A percentile compares a stretch with the other conserved stretches of the same genome.
These are phyloP conservation scores for Pseudopleuronectes americanus DNA, from an alignment of 2,797 vertebrate genomes.

Conservation along the genomic window DNA sequence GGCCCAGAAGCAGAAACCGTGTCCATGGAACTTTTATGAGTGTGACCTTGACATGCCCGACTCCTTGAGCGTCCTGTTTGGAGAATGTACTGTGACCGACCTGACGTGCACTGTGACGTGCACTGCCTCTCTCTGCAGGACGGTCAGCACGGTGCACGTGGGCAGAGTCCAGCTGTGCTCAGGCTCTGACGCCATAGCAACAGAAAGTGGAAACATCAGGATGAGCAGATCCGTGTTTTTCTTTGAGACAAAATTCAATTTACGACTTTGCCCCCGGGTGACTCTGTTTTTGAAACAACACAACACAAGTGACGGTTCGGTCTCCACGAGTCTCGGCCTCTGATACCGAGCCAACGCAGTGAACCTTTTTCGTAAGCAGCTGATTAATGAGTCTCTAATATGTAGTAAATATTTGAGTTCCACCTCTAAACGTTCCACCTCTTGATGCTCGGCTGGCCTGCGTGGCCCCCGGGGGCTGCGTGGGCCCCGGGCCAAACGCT, in stretches of 20 bases:
- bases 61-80: conserved; percentile 40
- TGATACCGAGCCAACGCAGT: conserved; percentile 31
- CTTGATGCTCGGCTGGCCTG: too few relatives aligned
- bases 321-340: conserved; percentile 27
- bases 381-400: conserved; percentile 70
- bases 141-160: conserved; percentile 26
- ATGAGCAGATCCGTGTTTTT: neutral
- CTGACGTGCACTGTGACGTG: conserved; percentile 15
- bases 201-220: conserved; percentile 5
- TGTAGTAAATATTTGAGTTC: conserved; percentile 68
- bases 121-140: conserved; percentile 32
- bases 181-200: conserved; percentile 20
- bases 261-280: neutral
- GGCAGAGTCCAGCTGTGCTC: conserved; percentile 53
- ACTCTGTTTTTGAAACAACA: too few relatives aligned
- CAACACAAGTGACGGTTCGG: too few relatives aligned
- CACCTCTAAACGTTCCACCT: neutral
- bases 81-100: conserved; percentile 55
- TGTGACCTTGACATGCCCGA: conserved; percentile 72
- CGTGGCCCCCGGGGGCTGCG: conserved; percentile 49
- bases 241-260: too few relatives aligned
- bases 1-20: conserved; percentile 48
- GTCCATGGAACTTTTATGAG: conserved; percentile 70
- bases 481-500: conserved; percentile 70
- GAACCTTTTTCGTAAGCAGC: conserved; percentile 55